phyloP scores from a whole-genome alignment of 2,113 vertebrate species.

The Mobula birostris region DNA sequence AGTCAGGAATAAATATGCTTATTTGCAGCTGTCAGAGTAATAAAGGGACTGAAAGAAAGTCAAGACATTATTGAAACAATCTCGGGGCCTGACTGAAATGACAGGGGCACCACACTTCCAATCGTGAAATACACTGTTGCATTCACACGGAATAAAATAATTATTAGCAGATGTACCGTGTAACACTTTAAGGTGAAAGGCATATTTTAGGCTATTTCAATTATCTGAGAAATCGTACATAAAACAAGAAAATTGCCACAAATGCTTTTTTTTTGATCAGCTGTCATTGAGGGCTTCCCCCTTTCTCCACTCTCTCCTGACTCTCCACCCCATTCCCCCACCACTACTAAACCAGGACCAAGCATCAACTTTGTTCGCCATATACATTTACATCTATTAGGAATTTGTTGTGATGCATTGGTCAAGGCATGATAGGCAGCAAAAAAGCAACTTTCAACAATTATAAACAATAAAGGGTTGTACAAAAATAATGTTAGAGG shows the following conservation, averaged over 20 bases:
- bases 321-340: background rate
- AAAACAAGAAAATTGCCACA: background rate
- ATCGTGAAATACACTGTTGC: constrained; percentile 8
- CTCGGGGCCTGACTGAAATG: background rate
- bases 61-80: background rate
- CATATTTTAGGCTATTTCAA: background rate
- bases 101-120: background rate
- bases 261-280: background rate
- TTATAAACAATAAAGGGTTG: no score
- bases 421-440: no score
- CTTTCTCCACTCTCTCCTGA: background rate
- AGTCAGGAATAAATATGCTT: constrained; percentile 30
- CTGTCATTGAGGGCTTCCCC: background rate
- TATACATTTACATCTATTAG: no score
- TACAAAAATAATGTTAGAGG: no score
- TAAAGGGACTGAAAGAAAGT: background rate
- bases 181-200: constrained; percentile 23
- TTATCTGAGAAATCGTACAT: background rate
- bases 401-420: no score
- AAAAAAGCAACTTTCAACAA: no score
- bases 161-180: constrained; percentile 33
- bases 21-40: constrained; percentile 28
- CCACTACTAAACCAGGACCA: no score
- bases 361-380: no score
- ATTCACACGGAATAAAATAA: constrained; percentile 20